These are phyloP conservation scores for Esox niger DNA, from an alignment of 2,113 vertebrate species.

Conservation along the genomic window DNA sequence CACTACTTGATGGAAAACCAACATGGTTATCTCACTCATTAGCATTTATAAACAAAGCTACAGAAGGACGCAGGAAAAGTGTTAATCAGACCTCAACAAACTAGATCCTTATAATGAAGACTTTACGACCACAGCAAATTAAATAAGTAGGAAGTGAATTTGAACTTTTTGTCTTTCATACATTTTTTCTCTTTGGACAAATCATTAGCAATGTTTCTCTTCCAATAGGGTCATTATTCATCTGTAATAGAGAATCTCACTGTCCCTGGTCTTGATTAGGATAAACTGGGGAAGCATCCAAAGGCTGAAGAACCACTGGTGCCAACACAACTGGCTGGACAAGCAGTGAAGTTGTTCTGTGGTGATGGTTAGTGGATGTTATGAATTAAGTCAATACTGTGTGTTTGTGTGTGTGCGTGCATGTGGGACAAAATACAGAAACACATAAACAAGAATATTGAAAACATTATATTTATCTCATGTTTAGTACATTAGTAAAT, in stretches of 20 bases:
- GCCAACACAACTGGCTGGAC: conserved; percentile 34
- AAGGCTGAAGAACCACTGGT: conserved; percentile 50
- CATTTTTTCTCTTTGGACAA: conserved; percentile 62
- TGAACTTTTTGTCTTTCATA: conserved; percentile 38
- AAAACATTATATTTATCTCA: conserved; percentile 22
- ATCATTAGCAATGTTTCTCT: conserved; percentile 62
- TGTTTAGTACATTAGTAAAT: too few species aligned
- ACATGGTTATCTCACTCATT: conserved; percentile 70
- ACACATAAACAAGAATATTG: neutral
- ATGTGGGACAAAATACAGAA: neutral
- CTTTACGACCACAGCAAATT: conserved; percentile 47
- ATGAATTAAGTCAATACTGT: neutral
- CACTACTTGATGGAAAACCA: conserved; percentile 67
- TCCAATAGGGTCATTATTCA: conserved; percentile 68
- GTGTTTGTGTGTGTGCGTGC: neutral
- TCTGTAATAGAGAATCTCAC: conserved; percentile 57
- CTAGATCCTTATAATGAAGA: conserved; percentile 54
- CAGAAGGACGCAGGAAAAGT: conserved; percentile 42
- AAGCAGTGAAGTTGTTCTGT: conserved; percentile 9
- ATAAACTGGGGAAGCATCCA: conserved; percentile 55
- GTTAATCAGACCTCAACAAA: conserved; percentile 68
- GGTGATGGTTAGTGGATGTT: neutral
- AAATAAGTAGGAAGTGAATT: conserved; percentile 6
- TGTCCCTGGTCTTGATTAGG: conserved; percentile 55
- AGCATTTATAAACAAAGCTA: conserved; percentile 74